Conservation (phyloP, 2,113 vertebrate genomes). For the Podarcis muralis region DNA sequence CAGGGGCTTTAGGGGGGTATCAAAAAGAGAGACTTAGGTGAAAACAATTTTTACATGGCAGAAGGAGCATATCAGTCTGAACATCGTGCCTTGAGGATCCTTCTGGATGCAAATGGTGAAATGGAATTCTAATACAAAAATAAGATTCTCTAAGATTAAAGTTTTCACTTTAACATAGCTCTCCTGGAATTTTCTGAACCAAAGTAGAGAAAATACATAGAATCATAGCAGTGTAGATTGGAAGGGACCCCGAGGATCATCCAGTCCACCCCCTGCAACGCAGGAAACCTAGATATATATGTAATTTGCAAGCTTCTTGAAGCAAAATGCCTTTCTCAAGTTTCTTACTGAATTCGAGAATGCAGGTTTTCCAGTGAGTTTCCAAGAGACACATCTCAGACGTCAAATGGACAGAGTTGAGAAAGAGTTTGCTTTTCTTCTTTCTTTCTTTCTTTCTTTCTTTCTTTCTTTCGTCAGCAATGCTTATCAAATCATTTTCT, state of each 20-base stretch:
- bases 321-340: not conserved
- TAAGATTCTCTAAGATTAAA: not conserved
- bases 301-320: not conserved
- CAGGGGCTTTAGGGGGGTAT: constrained; percentile 33
- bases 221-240: not conserved
- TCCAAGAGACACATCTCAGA: not conserved
- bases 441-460: not conserved
- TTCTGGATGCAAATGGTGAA: not conserved
- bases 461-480: not conserved
- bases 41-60: constrained; percentile 39
- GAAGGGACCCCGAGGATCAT: too few species aligned
- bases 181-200: constrained; percentile 19
- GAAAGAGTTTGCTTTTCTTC: not conserved
- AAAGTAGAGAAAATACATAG: not conserved
- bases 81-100: not conserved
- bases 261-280: too few species aligned
- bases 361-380: not conserved
- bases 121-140: constrained; percentile 30
- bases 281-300: too few species aligned
- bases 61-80: not conserved
- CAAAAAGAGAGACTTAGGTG: not conserved
- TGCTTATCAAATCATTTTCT: not conserved
- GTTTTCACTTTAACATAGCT: not conserved
- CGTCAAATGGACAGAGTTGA: not conserved
- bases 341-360: not conserved